Percentiles rank a stretch among this genome's conserved stretches.
phyloP scores from a whole-genome alignment of 2,113 vertebrate genomes.

The Paradoxurus hermaphroditus region DNA sequence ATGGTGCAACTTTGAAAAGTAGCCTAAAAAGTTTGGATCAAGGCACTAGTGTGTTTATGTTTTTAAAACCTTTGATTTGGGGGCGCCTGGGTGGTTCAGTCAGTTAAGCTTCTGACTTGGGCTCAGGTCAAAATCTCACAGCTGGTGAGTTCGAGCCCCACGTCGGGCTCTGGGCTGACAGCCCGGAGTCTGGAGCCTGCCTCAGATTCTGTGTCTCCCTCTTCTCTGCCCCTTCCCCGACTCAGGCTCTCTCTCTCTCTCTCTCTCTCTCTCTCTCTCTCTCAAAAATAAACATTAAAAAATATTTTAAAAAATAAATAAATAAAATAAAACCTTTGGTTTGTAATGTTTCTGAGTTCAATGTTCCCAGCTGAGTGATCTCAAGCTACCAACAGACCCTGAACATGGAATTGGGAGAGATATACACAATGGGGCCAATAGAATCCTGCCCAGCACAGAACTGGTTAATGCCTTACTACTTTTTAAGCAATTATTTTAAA shows the following conservation, averaged over 20 bases:
- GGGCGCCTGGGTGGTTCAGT: too few relatives aligned
- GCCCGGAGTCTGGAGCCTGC: too few relatives aligned
- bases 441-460: neutral
- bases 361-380: neutral
- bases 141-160: too few relatives aligned
- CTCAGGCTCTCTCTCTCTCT: too few relatives aligned
- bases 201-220: too few relatives aligned
- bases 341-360: neutral
- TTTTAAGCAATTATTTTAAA: neutral
- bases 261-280: too few relatives aligned
- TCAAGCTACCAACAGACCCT: neutral
- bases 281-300: too few relatives aligned
- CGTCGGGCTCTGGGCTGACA: too few relatives aligned
- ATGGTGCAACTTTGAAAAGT: neutral
- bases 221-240: too few relatives aligned
- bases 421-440: rapidly evolving
- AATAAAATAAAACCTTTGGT: neutral
- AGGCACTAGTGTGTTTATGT: rapidly evolving
- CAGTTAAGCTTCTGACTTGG: too few relatives aligned
- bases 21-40: neutral
- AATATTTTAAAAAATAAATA: too few relatives aligned
- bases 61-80: neutral
- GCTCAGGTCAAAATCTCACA: too few relatives aligned
- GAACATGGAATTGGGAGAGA: neutral
- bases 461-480: neutral